Base-by-base conservation (phyloP, 2,797 vertebrate species). In the Borostomias antarcticus region DNA sequence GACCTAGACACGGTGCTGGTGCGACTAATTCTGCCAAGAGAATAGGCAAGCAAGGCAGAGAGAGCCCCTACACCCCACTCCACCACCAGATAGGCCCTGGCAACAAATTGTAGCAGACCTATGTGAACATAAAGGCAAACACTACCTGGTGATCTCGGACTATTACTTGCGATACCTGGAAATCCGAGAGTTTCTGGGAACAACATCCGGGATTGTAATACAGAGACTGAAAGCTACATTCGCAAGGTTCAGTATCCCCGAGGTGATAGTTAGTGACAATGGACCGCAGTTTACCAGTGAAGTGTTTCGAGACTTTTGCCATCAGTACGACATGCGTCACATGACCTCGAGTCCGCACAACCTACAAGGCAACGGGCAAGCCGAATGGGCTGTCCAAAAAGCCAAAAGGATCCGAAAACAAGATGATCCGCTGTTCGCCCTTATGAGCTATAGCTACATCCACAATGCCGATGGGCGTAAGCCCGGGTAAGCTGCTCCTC, bases 111-210 rank as follows among this genome's bases (percentile, higher is more conserved):
- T 43, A 10, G 19, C 57, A 13, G 35, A 74, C 21, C 30, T 69
- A 9, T 59, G 54, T 35, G 21, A 64, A 15, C 15, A 52, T 19
- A 48, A 32, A 26, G 32, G 10, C 19, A 30, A 43, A 21, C 7
- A 69, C 15, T n/a, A 51, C 35, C 9, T 9, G 26, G 37, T 58
- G 10, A 35, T 64, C 30, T 33, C 50, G 47, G 23, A 35, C 32
- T 61, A 68, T 25, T 61, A 61, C 8, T 61, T 47, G 28, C 8
- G 30, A 2, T 45, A 57, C 43, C 2, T 50, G 25, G 63, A 73
- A 26, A 67, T 73, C 0, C 43, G 30, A 2, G 52, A 51, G 15
- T 45, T 59, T 23, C 32, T 35, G 3, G 50, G 45, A 7, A 62
- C 28, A 21, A 64, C 58, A 61, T 32, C 56, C 40, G 17, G 57